Percentiles rank a stretch among this genome's conserved stretches.
phyloP scores from a whole-genome alignment of 2,113 vertebrate species.

The Rhinopithecus roxellana region DNA sequence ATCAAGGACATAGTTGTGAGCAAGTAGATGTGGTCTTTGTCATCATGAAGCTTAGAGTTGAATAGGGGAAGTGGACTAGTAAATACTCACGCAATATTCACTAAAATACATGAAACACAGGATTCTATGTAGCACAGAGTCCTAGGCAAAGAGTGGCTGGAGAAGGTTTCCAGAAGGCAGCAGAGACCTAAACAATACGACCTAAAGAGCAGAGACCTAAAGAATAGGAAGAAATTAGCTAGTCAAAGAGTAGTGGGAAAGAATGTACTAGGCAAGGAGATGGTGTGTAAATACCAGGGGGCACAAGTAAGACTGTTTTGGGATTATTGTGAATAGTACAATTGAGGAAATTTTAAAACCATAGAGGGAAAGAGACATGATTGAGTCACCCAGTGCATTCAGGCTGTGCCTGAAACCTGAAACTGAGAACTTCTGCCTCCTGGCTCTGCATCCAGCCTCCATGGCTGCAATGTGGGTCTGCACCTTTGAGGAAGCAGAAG shows the following conservation, averaged over 20 bases:
- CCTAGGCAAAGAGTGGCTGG: not conserved
- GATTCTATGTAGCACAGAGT: not conserved
- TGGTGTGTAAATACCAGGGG: not conserved
- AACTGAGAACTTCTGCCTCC: accelerated
- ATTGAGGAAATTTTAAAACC: not conserved
- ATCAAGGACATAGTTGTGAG: not conserved
- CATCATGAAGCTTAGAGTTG: not conserved
- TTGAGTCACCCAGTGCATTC: not conserved
- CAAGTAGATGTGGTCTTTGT: not conserved
- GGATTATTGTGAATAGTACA: not conserved
- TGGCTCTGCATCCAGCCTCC: not conserved
- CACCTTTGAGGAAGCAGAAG: not conserved
- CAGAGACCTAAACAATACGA: not conserved
- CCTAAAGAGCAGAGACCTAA: not conserved
- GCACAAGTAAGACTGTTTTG: not conserved
- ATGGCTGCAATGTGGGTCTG: accelerated
- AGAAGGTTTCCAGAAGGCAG: not conserved
- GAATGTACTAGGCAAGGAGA: not conserved
- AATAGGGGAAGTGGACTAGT: not conserved
- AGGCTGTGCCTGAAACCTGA: not conserved
- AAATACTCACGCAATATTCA: not conserved
- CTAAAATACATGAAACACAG: not conserved
- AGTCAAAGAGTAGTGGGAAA: not conserved
- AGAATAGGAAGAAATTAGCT: not conserved
- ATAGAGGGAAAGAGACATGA: not conserved